Evolutionary conservation across 2,113 vertebrate genomes (phyloP), one percentile per base, ranked within the genome.

Genomic region (Mus spicilegus): DNA sequence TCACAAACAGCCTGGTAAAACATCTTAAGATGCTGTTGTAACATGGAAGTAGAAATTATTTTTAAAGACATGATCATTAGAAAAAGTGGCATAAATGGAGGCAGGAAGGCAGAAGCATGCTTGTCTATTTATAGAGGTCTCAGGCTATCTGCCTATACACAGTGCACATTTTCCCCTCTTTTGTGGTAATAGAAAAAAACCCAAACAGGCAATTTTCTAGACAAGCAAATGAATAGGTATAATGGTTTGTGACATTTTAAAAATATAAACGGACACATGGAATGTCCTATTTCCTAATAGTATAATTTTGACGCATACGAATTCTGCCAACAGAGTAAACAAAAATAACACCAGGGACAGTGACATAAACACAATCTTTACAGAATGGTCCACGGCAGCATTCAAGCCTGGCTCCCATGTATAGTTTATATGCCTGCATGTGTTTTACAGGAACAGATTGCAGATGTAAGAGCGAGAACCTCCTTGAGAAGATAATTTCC

Each of bases 151-250:
- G 75, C 69, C 63, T 93, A 61, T 84, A 80, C 39, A 69, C 56
- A 78, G 78, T 93, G 70, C 89, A n/a, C 89, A 89, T 94, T 97
- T 97, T 87, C 90, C 90, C 77, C 91, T 93, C 90, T 77, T 94
- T 81, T 97, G 73, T 51, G 67, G 93, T 91, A 92, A 94, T 69
- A 96, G 95, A 93, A 61, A 93, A 61, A 90, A 96, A 86, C 63
- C 89, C 80, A 94, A 97, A 72, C 94, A 49, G 49, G 92, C 14
- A 97, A 97, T 94, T 97, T 98, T 95, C 96, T 76, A 77, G 96
- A 96, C 96, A 97, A 96, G 81, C 22, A 94, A 96, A 97, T 26
- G 85, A 96, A 58, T 22, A 96, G 85, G 85, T 91, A n/a, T 2
- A 73, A 91, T 61, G 87, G 78, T 94, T 95, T 75, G n/a, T 95